These are phyloP conservation scores for Melanargia galathea DNA, from an alignment of 2,888 invertebrate species.

Conservation along the genomic window DNA sequence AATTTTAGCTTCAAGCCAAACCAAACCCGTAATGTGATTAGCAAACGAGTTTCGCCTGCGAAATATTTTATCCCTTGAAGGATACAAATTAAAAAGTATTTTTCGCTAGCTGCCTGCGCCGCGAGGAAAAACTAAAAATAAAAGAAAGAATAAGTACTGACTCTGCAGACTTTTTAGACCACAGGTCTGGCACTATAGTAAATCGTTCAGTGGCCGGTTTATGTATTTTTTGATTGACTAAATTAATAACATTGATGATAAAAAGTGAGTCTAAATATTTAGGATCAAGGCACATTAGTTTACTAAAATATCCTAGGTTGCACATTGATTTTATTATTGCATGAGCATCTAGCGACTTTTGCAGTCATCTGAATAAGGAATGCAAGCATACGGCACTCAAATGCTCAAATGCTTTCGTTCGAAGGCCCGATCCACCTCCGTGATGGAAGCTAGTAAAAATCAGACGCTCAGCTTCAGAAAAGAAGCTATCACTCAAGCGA, in stretches of 20 bases:
- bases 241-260: not conserved
- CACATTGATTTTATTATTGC: too few species aligned
- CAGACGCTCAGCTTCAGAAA: too few species aligned
- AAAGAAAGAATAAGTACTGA: not conserved
- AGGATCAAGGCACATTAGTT: not conserved
- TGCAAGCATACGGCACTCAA: too few species aligned
- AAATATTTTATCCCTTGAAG: constrained; percentile 15
- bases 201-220: not conserved
- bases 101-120: constrained; percentile 4
- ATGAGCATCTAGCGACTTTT: too few species aligned
- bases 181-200: constrained; percentile 3
- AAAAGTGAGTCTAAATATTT: too few species aligned
- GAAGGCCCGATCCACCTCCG: too few species aligned
- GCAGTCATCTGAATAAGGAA: too few species aligned
- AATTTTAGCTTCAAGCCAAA: not conserved
- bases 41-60: constrained; percentile 11
- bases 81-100: constrained; percentile 8
- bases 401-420: too few species aligned
- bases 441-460: too few species aligned
- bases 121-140: constrained; percentile 7
- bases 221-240: not conserved
- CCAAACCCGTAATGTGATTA: constrained; percentile 12
- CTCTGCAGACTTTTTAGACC: constrained; percentile 1
- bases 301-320: too few species aligned
- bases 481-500: too few species aligned